Evolutionary conservation across 2,113 vertebrate genomes (phyloP).

Genomic region (Rana temporaria): DNA sequence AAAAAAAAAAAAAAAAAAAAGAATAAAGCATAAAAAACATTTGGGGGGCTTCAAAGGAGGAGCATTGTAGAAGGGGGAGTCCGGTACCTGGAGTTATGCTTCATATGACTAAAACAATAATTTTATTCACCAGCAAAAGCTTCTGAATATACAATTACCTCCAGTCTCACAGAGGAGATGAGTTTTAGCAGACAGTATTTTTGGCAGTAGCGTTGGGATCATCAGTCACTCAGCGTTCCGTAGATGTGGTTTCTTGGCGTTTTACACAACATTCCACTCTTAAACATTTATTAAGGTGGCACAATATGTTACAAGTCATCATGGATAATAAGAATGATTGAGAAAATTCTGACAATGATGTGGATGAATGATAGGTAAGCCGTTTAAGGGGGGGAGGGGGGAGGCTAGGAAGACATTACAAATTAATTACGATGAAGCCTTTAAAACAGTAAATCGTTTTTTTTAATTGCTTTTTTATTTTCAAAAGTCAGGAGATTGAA

Average conservation of each 20-base stretch:
- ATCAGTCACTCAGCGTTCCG: slow-evolving; percentile 27
- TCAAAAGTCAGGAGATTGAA: background rate
- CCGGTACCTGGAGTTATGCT: too few relatives aligned
- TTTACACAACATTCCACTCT: slow-evolving; percentile 2
- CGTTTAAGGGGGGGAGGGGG: background rate
- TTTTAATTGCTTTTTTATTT: background rate
- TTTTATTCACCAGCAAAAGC: too few relatives aligned
- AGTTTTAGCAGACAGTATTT: background rate
- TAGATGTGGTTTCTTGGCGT: slow-evolving; percentile 27
- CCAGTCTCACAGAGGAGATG: background rate
- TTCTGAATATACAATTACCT: background rate
- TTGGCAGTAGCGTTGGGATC: slow-evolving; percentile 26
- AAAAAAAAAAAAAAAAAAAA: too few relatives aligned
- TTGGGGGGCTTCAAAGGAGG: too few relatives aligned
- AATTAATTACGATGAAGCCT: background rate
- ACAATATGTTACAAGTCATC: slow-evolving; percentile 23
- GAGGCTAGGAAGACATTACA: background rate
- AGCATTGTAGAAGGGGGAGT: too few relatives aligned
- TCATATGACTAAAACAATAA: too few relatives aligned
- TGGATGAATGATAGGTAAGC: background rate
- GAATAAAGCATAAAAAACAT: too few relatives aligned
- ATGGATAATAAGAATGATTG: background rate
- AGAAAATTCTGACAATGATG: background rate
- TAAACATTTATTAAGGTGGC: slow-evolving; percentile 17
- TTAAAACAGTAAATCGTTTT: background rate